Evolutionary conservation across 1,140 invertebrate species (phyloP).

Genomic region (Drosophila erecta): DNA sequence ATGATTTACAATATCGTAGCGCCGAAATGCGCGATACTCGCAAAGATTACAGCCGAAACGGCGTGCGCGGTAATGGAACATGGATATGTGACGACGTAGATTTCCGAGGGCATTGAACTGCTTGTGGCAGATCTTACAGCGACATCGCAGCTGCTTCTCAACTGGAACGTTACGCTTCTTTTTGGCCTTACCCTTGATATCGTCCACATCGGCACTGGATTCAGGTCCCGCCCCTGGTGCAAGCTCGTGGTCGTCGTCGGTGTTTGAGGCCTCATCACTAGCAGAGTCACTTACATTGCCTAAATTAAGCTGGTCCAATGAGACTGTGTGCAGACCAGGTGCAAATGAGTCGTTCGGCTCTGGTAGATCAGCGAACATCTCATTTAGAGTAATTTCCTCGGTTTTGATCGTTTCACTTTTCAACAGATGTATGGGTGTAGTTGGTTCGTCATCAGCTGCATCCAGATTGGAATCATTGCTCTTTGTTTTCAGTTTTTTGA

Average conservation of each 20-base stretch:
- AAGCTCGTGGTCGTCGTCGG: conserved; percentile 28
- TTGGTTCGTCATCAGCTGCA: conserved; percentile 24
- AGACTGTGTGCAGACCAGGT: conserved; percentile 64
- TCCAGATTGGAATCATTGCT: conserved; percentile 36
- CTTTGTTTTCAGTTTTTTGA: conserved; percentile 55
- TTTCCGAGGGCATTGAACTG: conserved; percentile 84
- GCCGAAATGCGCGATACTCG: conserved; percentile 86
- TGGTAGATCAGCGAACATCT: conserved; percentile 67
- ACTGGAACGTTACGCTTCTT: conserved; percentile 69
- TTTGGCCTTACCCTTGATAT: conserved; percentile 52
- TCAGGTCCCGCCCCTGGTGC: conserved; percentile 7
- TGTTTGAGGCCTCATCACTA: conserved; percentile 49
- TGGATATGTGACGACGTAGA: conserved; percentile 86
- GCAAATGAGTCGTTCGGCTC: conserved; percentile 51
- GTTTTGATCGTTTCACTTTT: conserved; percentile 12
- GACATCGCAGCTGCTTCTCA: conserved; percentile 71
- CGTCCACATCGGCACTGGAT: conserved; percentile 27
- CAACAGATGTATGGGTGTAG: conserved; percentile 14
- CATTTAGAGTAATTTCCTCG: conserved; percentile 32
- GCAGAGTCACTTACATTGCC: conserved; percentile 51
- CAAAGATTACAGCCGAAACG: conserved; percentile 87
- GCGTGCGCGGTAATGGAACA: conserved; percentile 86
- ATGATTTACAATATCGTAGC: conserved; percentile 86
- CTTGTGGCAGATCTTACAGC: conserved; percentile 81
- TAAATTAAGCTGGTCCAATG: conserved; percentile 64